A percentile compares a stretch with the other conserved stretches of the same genome.
Conservation (phyloP, 1,140 invertebrate species). For the Aleiodes sp. region DNA sequence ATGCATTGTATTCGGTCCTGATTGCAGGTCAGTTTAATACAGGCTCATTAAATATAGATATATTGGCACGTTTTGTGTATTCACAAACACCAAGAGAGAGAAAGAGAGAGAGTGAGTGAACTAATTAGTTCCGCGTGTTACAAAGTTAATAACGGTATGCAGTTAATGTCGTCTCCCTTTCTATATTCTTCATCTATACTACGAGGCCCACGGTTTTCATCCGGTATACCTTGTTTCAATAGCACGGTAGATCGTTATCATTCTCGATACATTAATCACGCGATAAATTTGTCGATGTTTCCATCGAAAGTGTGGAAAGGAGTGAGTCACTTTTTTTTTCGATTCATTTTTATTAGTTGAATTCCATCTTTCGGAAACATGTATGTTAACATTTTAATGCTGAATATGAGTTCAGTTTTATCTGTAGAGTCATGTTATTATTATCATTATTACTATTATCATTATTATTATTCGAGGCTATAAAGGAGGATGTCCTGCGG, state of each 20-base stretch:
- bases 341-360: neutral
- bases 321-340: neutral
- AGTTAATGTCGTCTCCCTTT: slow-evolving; percentile 24
- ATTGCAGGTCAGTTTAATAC: slow-evolving; percentile 6
- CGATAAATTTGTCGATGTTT: slow-evolving; percentile 23
- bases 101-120: no score
- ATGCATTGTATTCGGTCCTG: neutral
- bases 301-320: neutral
- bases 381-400: slow-evolving; percentile 8
- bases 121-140: slow-evolving; percentile 36
- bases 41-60: neutral
- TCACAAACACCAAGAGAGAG: neutral
- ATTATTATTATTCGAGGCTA: no score
- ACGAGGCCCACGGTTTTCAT: neutral
- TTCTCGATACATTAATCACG: neutral
- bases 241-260: neutral
- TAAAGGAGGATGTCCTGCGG: slow-evolving; percentile 45
- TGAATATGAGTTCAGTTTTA: neutral
- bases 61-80: slow-evolving; percentile 1
- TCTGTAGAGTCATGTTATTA: slow-evolving; percentile 8
- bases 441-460: no score
- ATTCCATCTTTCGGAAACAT: neutral
- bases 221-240: neutral
- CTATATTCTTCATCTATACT: slow-evolving; percentile 10
- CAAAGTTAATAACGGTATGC: slow-evolving; percentile 29